phyloP scores from a whole-genome alignment of 2,113 vertebrate species.

The Stictonetta naevosa region DNA sequence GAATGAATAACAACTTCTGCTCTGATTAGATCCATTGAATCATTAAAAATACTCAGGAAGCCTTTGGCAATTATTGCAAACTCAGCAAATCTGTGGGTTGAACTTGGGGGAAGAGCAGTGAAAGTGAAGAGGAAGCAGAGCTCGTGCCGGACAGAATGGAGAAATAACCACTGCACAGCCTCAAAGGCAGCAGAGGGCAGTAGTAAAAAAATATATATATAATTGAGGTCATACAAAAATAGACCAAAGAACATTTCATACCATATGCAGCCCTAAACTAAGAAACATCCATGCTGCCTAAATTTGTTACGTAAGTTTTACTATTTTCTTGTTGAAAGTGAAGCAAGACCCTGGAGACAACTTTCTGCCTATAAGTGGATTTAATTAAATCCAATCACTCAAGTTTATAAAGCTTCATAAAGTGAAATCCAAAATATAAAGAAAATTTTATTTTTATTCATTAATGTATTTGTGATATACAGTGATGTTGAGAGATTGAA shows the following conservation, averaged over 20 bases:
- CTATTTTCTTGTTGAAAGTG: background rate
- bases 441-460: background rate
- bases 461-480: background rate
- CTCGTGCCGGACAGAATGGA: background rate
- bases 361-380: background rate
- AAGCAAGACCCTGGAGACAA: background rate
- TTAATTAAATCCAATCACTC: background rate
- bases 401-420: background rate
- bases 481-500: background rate
- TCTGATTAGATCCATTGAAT: background rate
- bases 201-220: conserved; percentile 8
- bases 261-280: conserved; percentile 6
- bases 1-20: background rate
- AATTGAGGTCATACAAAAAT: conserved; percentile 53
- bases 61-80: background rate
- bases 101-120: background rate
- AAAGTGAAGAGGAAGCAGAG: background rate
- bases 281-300: background rate
- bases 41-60: background rate
- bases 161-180: background rate
- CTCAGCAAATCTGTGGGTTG: background rate
- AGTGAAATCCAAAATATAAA: background rate
- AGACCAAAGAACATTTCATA: conserved; percentile 36
- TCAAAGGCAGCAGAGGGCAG: background rate
- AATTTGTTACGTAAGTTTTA: background rate